Percentiles rank a stretch among this genome's conserved stretches.
phyloP scores from a whole-genome alignment of 2,113 vertebrate genomes.

The Hypanus sabinus region DNA sequence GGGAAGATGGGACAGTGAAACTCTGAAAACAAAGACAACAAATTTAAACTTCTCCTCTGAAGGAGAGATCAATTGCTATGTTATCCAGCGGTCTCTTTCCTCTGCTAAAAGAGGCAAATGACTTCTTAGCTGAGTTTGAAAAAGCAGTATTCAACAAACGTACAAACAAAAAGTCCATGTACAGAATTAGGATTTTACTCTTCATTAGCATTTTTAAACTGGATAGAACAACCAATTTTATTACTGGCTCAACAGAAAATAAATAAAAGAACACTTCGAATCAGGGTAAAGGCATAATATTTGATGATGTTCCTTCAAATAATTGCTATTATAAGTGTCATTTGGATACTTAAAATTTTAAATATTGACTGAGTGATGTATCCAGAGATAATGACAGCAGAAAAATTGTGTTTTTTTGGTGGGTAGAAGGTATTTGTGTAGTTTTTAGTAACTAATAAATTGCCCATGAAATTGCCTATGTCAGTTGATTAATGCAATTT shows the following conservation, averaged over 20 bases:
- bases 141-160: no score
- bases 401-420: not conserved
- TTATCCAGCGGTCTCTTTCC: not conserved
- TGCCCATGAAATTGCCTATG: not conserved
- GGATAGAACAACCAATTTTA: not conserved
- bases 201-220: no score
- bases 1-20: no score
- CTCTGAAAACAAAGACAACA: no score
- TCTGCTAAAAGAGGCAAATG: not conserved
- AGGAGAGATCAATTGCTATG: not conserved
- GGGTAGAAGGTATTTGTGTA: not conserved
- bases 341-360: not conserved
- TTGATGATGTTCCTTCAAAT: not conserved
- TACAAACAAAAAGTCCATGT: no score
- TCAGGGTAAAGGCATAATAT: not conserved
- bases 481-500: not conserved
- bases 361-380: not conserved
- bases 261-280: not conserved
- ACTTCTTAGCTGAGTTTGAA: not conserved
- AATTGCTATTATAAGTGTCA: not conserved
- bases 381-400: not conserved
- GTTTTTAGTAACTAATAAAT: not conserved
- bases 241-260: not conserved
- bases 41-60: no score
- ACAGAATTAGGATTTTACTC: no score